Percentiles rank a stretch among this genome's conserved stretches.
These are phyloP conservation scores for Sminthurides bifidus DNA, from an alignment of 1,140 invertebrate genomes.

Conservation along the genomic window DNA sequence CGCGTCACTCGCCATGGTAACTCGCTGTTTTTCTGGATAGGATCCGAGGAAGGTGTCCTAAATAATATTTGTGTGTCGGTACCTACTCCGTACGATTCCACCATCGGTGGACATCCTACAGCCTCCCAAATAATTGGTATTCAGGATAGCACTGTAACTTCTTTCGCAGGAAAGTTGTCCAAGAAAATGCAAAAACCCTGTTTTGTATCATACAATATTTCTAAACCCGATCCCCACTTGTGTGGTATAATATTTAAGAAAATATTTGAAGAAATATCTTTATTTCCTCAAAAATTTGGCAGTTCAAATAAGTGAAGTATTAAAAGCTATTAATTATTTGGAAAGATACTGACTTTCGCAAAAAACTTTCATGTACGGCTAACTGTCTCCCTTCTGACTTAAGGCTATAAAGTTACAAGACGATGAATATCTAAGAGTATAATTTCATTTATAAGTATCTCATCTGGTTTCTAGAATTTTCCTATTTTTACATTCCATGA, in stretches of 20 bases:
- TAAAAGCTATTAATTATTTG: background rate
- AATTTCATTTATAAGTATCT: background rate
- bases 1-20: no score
- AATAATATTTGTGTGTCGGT: background rate
- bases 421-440: background rate
- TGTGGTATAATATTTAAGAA: background rate
- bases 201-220: background rate
- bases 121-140: background rate
- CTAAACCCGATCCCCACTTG: background rate
- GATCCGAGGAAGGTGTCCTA: background rate
- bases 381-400: background rate
- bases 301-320: no score
- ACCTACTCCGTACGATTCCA: conserved; percentile 1
- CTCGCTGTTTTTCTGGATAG: conserved; percentile 7
- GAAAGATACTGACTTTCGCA: background rate
- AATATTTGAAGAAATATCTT: background rate
- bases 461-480: no score
- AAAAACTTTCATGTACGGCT: background rate
- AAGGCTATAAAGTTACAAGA: background rate
- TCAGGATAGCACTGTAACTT: background rate
- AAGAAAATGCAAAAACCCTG: background rate
- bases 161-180: background rate
- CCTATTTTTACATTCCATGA: no score
- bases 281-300: background rate
- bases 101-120: background rate